Percentiles rank a stretch among this genome's conserved stretches.
These are phyloP conservation scores for Vanacampus margaritifer DNA, from an alignment of 2,113 vertebrate genomes.

Conservation along the genomic window DNA sequence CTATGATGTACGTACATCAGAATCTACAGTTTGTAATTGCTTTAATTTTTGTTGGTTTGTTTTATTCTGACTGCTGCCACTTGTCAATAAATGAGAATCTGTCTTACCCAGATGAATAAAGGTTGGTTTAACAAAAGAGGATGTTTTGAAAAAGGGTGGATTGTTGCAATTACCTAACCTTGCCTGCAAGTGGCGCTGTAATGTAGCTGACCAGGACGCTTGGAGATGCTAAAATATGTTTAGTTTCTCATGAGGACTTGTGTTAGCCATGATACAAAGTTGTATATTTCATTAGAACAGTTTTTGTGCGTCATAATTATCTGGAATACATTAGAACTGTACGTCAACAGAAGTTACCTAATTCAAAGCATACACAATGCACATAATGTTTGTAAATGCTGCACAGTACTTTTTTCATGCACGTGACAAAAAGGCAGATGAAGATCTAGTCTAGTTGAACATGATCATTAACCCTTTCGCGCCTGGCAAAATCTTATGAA, in stretches of 20 bases:
- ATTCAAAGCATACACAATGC: not conserved
- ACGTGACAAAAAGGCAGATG: not conserved
- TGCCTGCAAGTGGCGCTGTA: constrained; percentile 58
- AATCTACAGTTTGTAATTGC: too few relatives aligned
- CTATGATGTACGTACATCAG: too few relatives aligned
- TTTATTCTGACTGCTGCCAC: not conserved
- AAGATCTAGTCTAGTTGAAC: not conserved
- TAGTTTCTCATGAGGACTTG: constrained; percentile 6
- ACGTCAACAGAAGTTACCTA: not conserved
- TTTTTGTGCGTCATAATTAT: not conserved
- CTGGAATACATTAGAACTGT: not conserved
- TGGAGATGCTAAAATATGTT: constrained; percentile 26
- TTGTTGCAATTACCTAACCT: constrained; percentile 9
- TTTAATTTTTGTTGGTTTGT: too few relatives aligned
- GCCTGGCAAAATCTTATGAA: not conserved
- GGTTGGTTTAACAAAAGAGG: not conserved
- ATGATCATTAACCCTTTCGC: not conserved
- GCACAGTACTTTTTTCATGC: not conserved
- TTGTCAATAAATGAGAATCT: not conserved
- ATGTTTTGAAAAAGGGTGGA: not conserved
- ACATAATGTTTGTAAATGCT: not conserved
- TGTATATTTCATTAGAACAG: not conserved
- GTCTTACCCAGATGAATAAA: too few relatives aligned
- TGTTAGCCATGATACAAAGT: constrained; percentile 28
- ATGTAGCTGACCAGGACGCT: constrained; percentile 29